phyloP scores from a whole-genome alignment of 2,888 invertebrate species.

The Eucera pruinosa region DNA sequence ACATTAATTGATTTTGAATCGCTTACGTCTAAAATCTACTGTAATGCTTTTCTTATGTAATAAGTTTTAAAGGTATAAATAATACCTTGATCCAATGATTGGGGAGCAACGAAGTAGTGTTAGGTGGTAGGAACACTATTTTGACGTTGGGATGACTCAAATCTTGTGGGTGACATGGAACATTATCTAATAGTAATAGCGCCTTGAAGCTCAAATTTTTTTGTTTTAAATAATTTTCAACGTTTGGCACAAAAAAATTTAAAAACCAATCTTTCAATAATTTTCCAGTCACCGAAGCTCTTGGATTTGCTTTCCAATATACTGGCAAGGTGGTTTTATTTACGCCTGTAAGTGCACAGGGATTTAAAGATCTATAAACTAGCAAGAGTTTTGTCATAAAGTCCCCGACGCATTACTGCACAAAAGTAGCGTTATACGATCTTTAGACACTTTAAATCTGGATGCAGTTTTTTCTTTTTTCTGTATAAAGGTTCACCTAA shows the following conservation, averaged over 20 bases:
- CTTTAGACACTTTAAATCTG: constrained; percentile 21
- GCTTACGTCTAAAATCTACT: constrained; percentile 39
- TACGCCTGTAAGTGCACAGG: constrained; percentile 33
- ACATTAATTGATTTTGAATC: constrained; percentile 40
- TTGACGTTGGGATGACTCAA: constrained; percentile 1
- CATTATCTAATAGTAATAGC: background rate
- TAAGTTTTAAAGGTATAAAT: constrained; percentile 20
- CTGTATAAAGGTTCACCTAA: constrained; percentile 18
- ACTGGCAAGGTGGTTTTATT: constrained; percentile 68
- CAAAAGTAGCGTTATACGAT: constrained; percentile 17
- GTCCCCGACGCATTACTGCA: constrained; percentile 14
- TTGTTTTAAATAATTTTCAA: background rate
- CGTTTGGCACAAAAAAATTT: constrained; percentile 33
- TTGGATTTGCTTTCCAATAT: constrained; percentile 71
- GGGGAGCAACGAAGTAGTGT: constrained; percentile 14
- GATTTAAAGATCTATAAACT: constrained; percentile 39
- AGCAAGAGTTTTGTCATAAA: constrained; percentile 65
- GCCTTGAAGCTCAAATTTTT: constrained; percentile 3
- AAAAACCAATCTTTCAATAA: constrained; percentile 37
- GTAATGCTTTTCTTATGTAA: constrained; percentile 16
- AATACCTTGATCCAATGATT: constrained; percentile 33
- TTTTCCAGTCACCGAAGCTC: constrained; percentile 46
- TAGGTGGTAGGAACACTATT: constrained; percentile 20
- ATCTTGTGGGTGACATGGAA: background rate
- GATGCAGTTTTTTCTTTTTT: constrained; percentile 21